phyloP scores from a whole-genome alignment of 2,888 invertebrate genomes.

The Julus scandinavius region DNA sequence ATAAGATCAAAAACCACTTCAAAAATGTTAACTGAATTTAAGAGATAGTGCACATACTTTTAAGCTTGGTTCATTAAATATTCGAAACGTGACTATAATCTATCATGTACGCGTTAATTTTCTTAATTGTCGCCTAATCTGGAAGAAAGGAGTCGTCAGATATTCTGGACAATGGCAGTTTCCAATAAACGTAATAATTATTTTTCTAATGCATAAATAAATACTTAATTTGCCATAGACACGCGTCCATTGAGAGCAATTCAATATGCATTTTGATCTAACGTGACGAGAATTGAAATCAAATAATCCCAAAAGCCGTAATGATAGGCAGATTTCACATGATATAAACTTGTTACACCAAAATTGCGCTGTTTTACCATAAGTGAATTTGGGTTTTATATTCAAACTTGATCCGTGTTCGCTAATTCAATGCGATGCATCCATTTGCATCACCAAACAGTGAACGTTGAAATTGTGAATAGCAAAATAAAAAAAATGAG shows the following conservation, averaged over 20 bases:
- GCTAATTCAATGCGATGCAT: slow-evolving; percentile 17
- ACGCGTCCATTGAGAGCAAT: not conserved
- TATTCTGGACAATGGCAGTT: too few relatives aligned
- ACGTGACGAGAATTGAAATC: not conserved
- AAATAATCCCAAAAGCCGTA: not conserved
- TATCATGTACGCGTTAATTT: too few relatives aligned
- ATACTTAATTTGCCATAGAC: not conserved
- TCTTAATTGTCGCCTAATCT: too few relatives aligned
- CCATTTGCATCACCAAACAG: slow-evolving; percentile 19
- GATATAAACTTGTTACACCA: not conserved
- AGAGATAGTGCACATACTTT: too few relatives aligned
- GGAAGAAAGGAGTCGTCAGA: too few relatives aligned
- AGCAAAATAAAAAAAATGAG: not conserved
- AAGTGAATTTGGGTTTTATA: slow-evolving; percentile 12
- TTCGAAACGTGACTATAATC: too few relatives aligned
- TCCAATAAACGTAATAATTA: not conserved
- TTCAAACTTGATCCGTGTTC: not conserved
- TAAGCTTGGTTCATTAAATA: too few relatives aligned
- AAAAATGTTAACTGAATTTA: too few relatives aligned
- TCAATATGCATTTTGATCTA: not conserved
- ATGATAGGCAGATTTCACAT: not conserved
- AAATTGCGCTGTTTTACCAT: not conserved
- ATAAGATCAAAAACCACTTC: too few relatives aligned
- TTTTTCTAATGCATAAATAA: not conserved
- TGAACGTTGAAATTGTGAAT: not conserved